These are phyloP conservation scores for Tinea trinotella DNA, from an alignment of 2,888 invertebrate genomes.

Conservation along the genomic window DNA sequence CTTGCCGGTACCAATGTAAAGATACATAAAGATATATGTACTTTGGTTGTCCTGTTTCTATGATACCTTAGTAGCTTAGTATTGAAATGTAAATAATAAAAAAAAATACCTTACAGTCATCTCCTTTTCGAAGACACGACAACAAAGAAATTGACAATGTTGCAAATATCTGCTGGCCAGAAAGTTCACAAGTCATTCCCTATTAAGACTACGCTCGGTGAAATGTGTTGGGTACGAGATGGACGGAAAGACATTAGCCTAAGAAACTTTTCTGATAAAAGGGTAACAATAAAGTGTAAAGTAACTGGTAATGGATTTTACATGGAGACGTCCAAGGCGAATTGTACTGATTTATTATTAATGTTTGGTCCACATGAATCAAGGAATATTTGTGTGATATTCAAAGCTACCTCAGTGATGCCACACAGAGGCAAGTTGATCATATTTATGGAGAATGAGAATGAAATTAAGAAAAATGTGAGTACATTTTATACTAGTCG, in stretches of 20 bases:
- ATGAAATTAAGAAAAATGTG: constrained; percentile 49
- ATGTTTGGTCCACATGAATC: constrained; percentile 48
- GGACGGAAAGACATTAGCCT: constrained; percentile 54
- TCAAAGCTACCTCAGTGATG: constrained; percentile 35
- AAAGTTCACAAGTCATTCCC: constrained; percentile 39
- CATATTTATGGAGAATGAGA: constrained; percentile 47
- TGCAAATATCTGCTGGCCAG: constrained; percentile 42
- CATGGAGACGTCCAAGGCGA: constrained; percentile 43
- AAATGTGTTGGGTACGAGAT: constrained; percentile 48
- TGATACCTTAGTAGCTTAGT: too few species aligned
- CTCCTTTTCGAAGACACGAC: constrained; percentile 47
- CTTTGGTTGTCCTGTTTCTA: too few species aligned
- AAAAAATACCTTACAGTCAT: constrained; percentile 37
- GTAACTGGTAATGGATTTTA: constrained; percentile 54
- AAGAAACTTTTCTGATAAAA: constrained; percentile 47
- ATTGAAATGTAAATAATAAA: too few species aligned
- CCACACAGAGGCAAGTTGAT: constrained; percentile 45
- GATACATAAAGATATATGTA: too few species aligned
- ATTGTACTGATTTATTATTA: constrained; percentile 32
- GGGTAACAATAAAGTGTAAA: constrained; percentile 47
- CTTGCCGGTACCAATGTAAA: too few species aligned
- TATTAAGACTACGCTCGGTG: constrained; percentile 46
- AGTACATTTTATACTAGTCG: too few species aligned
- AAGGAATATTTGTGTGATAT: constrained; percentile 43
- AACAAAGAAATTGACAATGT: constrained; percentile 31